Evolutionary conservation across 2,888 invertebrate genomes (phyloP).

Genomic region (Pheosia tremula): DNA sequence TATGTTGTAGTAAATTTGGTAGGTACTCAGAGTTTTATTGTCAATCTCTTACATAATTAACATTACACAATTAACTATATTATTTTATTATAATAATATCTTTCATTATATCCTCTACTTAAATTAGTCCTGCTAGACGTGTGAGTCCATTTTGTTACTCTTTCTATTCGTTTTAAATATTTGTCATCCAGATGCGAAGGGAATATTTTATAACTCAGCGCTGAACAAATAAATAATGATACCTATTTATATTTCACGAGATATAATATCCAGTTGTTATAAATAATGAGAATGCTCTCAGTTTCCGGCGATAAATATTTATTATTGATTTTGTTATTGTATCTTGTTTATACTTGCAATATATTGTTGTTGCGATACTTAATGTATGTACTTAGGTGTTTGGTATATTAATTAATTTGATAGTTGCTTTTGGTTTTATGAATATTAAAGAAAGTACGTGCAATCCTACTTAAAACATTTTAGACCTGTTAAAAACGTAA

Average conservation of each 20-base stretch:
- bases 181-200: background rate
- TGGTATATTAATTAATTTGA: background rate
- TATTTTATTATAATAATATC: too few relatives aligned
- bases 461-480: too few relatives aligned
- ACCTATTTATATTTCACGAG: slow-evolving; percentile 16
- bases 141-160: too few relatives aligned
- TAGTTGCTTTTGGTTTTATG: background rate
- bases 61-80: too few relatives aligned
- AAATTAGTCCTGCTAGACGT: too few relatives aligned
- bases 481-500: too few relatives aligned
- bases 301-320: slow-evolving; percentile 38
- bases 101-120: too few relatives aligned
- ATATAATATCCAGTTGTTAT: slow-evolving; percentile 29
- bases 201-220: background rate
- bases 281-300: slow-evolving; percentile 32
- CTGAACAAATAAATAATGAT: slow-evolving; percentile 21
- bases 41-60: too few relatives aligned
- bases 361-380: slow-evolving; percentile 19
- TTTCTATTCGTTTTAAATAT: too few relatives aligned
- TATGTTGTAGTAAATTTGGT: too few relatives aligned
- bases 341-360: slow-evolving; percentile 33
- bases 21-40: too few relatives aligned
- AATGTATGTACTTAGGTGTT: background rate
- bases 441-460: background rate
- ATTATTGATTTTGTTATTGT: slow-evolving; percentile 45